These are phyloP conservation scores for Channa striata DNA, from an alignment of 2,797 vertebrate genomes.

Conservation along the genomic window DNA sequence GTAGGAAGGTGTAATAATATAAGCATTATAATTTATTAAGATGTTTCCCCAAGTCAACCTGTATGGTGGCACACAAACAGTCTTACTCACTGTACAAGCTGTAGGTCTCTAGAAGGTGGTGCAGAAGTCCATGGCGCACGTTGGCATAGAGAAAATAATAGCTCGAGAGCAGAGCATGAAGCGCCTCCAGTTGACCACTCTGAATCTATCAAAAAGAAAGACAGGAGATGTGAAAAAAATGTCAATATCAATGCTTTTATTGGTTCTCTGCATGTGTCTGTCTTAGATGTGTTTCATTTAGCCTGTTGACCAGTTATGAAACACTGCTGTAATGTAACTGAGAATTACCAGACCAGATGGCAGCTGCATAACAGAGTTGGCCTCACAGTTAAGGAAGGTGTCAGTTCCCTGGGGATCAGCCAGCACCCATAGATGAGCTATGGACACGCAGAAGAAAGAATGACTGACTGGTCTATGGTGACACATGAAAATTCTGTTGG, in stretches of 20 bases:
- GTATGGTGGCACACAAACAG: too few relatives aligned
- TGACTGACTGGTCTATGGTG: too few relatives aligned
- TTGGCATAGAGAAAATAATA: slow-evolving; percentile 65
- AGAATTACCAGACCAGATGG: slow-evolving; percentile 81
- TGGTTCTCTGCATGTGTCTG: too few relatives aligned
- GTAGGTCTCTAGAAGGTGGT: slow-evolving; percentile 85
- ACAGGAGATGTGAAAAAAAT: too few relatives aligned
- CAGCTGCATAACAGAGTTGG: slow-evolving; percentile 82
- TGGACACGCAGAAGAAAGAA: neutral
- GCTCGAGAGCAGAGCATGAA: slow-evolving; percentile 83
- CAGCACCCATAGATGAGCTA: slow-evolving; percentile 83
- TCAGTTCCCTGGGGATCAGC: slow-evolving; percentile 81
- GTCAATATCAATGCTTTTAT: too few relatives aligned
- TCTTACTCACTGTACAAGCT: slow-evolving; percentile 78
- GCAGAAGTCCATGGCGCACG: slow-evolving; percentile 82
- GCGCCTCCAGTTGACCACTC: slow-evolving; percentile 69
- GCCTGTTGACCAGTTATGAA: neutral
- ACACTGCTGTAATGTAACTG: neutral
- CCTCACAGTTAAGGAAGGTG: slow-evolving; percentile 85
- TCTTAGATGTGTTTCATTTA: neutral
- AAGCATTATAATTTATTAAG: too few relatives aligned
- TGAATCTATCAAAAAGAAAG: slow-evolving; percentile 73
- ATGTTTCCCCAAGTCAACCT: too few relatives aligned
- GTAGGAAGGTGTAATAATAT: neutral
- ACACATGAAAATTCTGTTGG: too few relatives aligned